Conservation (phyloP, 1,140 invertebrate species). For the Microvelia longipes region DNA sequence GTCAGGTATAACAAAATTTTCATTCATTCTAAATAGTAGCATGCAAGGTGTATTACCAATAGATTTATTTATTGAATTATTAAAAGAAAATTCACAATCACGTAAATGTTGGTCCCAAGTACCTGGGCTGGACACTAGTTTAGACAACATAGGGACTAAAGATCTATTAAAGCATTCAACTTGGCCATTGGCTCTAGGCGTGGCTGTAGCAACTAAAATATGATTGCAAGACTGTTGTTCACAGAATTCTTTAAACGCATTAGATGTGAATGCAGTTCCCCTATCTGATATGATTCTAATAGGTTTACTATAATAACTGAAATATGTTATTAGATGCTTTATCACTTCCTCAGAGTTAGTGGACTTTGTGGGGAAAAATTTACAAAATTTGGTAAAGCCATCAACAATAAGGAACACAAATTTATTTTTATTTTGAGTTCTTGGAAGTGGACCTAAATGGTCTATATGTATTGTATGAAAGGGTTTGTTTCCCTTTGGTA, state of each 20-base stretch:
- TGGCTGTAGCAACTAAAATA: neutral
- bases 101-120: neutral
- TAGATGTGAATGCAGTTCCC: neutral
- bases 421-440: conserved; percentile 12
- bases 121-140: neutral
- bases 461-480: neutral
- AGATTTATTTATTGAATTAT: conserved; percentile 11
- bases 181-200: conserved; percentile 11
- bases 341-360: conserved; percentile 1
- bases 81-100: conserved; percentile 13
- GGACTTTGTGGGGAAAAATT: conserved; percentile 12
- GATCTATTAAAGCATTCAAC: conserved; percentile 11
- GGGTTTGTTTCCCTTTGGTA: conserved; percentile 1
- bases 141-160: neutral
- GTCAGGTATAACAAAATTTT: neutral
- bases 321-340: neutral
- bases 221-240: neutral
- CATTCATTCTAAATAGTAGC: conserved; percentile 15
- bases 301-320: neutral
- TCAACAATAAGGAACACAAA: conserved; percentile 14
- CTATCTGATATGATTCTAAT: neutral
- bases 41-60: conserved; percentile 13
- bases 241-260: neutral
- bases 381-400: conserved; percentile 16
- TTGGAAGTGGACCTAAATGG: neutral